Conservation (phyloP, 2,797 vertebrate genomes). For the Clamator glandarius region DNA sequence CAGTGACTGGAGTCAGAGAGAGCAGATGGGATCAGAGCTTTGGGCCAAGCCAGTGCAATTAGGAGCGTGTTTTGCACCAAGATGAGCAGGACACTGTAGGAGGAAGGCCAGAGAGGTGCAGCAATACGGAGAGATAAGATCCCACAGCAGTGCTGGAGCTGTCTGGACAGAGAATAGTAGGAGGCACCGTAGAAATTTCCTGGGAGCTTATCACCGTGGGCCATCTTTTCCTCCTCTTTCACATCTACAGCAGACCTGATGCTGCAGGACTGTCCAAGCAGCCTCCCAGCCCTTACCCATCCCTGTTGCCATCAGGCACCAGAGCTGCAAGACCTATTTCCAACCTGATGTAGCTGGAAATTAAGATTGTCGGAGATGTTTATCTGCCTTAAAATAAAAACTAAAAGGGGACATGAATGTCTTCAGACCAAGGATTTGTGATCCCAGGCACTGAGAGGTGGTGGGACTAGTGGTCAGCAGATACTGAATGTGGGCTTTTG, state of each 20-base stretch:
- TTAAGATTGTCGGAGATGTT: not conserved
- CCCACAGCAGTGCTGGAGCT: constrained; percentile 18
- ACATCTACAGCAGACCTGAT: constrained; percentile 6
- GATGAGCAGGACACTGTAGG: constrained; percentile 49
- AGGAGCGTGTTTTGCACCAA: constrained; percentile 42
- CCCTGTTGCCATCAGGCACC: not conserved
- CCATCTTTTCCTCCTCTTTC: constrained; percentile 66
- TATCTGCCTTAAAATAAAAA: not conserved
- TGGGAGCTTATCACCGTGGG: constrained; percentile 52
- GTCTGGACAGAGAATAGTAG: constrained; percentile 64
- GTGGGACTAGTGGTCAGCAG: not conserved
- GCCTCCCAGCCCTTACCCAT: not conserved
- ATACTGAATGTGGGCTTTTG: not conserved
- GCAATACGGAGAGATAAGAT: constrained; percentile 59
- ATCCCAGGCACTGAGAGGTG: not conserved
- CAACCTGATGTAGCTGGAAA: not conserved
- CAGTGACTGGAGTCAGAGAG: not conserved
- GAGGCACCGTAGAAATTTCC: constrained; percentile 61
- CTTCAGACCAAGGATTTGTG: not conserved
- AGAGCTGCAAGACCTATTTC: not conserved
- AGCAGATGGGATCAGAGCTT: constrained; percentile 55
- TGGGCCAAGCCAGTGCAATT: constrained; percentile 57
- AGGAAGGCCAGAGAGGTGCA: constrained; percentile 44
- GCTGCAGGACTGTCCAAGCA: not conserved
- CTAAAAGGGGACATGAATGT: not conserved